Percentiles rank a stretch among this genome's conserved stretches.
phyloP scores from a whole-genome alignment of 2,888 invertebrate species.

The Tridacna gigas region DNA sequence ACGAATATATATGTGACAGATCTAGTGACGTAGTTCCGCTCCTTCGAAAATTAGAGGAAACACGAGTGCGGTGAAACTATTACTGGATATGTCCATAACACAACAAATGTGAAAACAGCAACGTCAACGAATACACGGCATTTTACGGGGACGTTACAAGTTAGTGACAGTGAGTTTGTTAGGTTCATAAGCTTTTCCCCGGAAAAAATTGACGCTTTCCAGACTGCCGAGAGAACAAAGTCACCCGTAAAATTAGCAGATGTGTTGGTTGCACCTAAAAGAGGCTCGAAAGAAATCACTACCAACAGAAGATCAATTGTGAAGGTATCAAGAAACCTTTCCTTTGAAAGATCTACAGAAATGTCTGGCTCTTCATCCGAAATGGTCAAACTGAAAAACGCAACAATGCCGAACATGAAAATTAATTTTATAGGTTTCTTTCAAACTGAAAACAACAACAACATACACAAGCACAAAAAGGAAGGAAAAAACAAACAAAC shows the following conservation, averaged over 20 bases:
- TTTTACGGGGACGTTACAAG: slow-evolving; percentile 21
- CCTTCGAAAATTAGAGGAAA: neutral
- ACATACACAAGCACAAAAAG: too few relatives aligned
- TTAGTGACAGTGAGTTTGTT: neutral
- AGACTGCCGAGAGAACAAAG: slow-evolving; percentile 25
- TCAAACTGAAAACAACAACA: too few relatives aligned
- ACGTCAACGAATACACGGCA: neutral
- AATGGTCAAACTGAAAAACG: neutral
- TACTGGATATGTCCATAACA: neutral
- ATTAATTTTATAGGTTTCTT: too few relatives aligned
- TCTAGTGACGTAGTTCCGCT: too few relatives aligned
- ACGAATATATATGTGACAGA: too few relatives aligned
- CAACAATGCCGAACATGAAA: neutral
- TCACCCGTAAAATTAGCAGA: slow-evolving; percentile 19
- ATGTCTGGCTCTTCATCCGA: neutral
- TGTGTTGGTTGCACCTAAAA: slow-evolving; percentile 20
- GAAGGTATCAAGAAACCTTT: slow-evolving; percentile 5
- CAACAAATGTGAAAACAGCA: neutral
- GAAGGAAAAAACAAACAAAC: too few relatives aligned
- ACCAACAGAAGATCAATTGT: slow-evolving; percentile 6
- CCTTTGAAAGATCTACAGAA: slow-evolving; percentile 16
- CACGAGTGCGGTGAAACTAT: neutral
- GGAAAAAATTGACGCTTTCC: slow-evolving; percentile 17
- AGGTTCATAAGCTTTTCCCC: slow-evolving; percentile 37
- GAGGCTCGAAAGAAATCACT: slow-evolving; percentile 10